Evolutionary conservation across 2,797 vertebrate genomes (phyloP).

Genomic region (Danio kyathit): DNA sequence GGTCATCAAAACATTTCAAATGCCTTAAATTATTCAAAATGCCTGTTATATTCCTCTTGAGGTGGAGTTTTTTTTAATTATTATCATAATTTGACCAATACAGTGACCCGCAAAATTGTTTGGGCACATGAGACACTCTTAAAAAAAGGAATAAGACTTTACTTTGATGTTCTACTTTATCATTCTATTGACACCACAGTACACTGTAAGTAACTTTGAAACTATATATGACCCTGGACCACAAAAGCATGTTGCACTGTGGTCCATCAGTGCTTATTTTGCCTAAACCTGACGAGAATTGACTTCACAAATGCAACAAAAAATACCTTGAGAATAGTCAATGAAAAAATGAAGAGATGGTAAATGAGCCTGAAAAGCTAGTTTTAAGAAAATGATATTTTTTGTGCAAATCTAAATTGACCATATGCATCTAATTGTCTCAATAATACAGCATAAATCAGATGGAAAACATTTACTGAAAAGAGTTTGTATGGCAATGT

Average conservation of each 20-base stretch:
- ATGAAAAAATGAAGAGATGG: not conserved
- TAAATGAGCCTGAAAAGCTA: not conserved
- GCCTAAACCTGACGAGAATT: not conserved
- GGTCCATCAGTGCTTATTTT: not conserved
- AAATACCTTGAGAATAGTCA: not conserved
- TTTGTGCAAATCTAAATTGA: no score
- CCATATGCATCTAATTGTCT: no score
- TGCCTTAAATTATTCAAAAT: not conserved
- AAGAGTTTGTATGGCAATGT: no score
- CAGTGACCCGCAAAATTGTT: not conserved
- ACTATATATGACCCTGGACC: no score
- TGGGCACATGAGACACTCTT: not conserved
- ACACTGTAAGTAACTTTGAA: no score
- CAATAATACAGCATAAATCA: no score
- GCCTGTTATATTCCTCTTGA: not conserved
- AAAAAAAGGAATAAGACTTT: not conserved
- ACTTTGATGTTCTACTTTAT: no score
- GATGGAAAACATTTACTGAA: no score
- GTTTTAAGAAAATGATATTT: not conserved
- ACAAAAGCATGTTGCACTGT: no score
- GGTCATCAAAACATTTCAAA: not conserved
- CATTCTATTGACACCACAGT: no score
- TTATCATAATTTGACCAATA: not conserved
- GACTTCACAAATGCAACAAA: not conserved
- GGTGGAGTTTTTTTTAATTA: no score